Base-by-base conservation (phyloP, 1,140 invertebrate genomes). In the Tyrophagus putrescentiae region DNA sequence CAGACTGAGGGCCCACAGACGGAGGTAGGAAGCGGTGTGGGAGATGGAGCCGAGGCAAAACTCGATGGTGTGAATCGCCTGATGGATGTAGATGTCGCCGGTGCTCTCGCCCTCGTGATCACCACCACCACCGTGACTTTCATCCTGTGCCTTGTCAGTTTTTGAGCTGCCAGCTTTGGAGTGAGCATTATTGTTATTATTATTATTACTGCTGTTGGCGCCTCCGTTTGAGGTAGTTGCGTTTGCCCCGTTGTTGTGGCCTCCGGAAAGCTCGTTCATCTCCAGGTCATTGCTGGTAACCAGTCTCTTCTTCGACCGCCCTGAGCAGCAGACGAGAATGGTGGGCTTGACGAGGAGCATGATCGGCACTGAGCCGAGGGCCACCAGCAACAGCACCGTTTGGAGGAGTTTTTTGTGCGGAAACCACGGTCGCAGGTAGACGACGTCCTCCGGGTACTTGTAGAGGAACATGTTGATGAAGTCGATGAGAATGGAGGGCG, bases 61-160 rank as follows among this genome's bases (percentile, higher is more conserved):
- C 75, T 97, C 92, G 67, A 97, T 95, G 6, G 91, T 95, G 70
- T 96, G 91, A 67, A 97, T 95, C 27, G 79, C 82, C 71, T 93
- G 88, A 70, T 92, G 83, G 64, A 94, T 91, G 74, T 90, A 84
- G 42, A 91, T 74, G 69, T 96, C 91, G 44, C 81, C 78, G 72
- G 95, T 83, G 42, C 92, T 83, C 67, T 91, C 83, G 60, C 86
- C 81, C 57, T 84, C 80, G 52, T 81, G 76, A 0, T 79, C 76
- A 39, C 57, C 11, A 27, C 32, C 59, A 39, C 9, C 27, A 39
- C 28, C 31, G 4, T 61, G 2, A 6, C 25, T 36, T 11, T 29
- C 60, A 9, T 64, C 9, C 21, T 60, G 25, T 18, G 27, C 1
- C 28, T 57, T 60, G 1, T n/a, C 13, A 21, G 18, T 21, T 48